Conservation (phyloP, 2,113 vertebrate species). For the Actenoides hombroni region DNA sequence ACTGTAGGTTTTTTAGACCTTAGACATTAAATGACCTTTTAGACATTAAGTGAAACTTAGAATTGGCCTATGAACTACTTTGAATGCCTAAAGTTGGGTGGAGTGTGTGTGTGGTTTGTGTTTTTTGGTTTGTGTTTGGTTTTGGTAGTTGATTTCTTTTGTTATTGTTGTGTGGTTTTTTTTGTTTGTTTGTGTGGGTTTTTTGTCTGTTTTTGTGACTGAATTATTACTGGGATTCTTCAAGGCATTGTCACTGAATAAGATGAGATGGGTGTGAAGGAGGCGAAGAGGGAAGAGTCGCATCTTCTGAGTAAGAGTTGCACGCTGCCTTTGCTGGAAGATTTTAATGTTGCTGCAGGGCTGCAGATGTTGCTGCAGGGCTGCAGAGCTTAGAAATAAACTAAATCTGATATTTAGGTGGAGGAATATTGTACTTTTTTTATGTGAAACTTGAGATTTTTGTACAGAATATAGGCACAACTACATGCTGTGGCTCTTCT, state of each 20-base stretch:
- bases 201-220: not conserved
- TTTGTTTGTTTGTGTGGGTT: too few relatives aligned
- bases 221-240: not conserved
- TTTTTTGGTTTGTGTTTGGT: too few relatives aligned
- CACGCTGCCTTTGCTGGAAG: not conserved
- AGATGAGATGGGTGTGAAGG: not conserved
- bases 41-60: not conserved
- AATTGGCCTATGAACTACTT: not conserved
- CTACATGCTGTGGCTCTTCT: not conserved
- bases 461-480: not conserved
- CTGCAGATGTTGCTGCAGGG: not conserved
- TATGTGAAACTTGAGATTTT: not conserved
- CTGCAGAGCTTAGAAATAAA: not conserved
- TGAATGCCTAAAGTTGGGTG: not conserved
- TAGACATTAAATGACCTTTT: not conserved
- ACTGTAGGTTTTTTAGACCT: fast-evolving
- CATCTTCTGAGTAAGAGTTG: not conserved
- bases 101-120: too few relatives aligned
- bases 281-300: not conserved
- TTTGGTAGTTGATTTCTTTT: not conserved
- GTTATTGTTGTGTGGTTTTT: too few relatives aligned
- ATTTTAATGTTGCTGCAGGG: not conserved
- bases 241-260: fast-evolving
- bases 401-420: not conserved
- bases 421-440: not conserved